These are phyloP conservation scores for Paracanthobrama guichenoti DNA, from an alignment of 2,113 vertebrate genomes.

Conservation along the genomic window DNA sequence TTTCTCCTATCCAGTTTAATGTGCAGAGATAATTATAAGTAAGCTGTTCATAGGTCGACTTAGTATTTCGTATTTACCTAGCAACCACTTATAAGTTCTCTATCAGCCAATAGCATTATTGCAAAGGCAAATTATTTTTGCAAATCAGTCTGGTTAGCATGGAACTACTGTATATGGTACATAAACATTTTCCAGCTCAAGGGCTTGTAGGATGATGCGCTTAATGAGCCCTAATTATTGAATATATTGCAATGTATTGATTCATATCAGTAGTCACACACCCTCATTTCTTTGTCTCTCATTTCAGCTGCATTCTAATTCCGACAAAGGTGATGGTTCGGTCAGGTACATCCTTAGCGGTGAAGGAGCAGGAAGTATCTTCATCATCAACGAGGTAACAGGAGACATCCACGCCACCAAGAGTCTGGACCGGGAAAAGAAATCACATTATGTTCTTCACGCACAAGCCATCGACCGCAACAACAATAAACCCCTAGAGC, in stretches of 20 bases:
- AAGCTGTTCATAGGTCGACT: background rate
- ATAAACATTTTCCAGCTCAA: background rate
- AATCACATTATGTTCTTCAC: slow-evolving; percentile 86
- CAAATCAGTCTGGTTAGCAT: background rate
- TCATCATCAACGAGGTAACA: slow-evolving; percentile 86
- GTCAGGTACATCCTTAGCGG: slow-evolving; percentile 89
- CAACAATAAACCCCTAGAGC: slow-evolving; percentile 85
- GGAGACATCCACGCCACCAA: slow-evolving; percentile 90
- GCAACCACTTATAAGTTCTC: background rate
- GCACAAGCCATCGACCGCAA: slow-evolving; percentile 85
- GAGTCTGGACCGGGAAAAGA: slow-evolving; percentile 86
- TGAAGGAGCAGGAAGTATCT: slow-evolving; percentile 88
- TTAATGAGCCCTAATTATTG: slow-evolving; percentile 5
- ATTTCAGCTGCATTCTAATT: slow-evolving; percentile 86
- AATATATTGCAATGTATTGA: slow-evolving; percentile 3
- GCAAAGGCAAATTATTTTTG: background rate
- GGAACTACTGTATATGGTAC: background rate
- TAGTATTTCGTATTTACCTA: background rate
- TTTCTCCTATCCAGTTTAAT: background rate
- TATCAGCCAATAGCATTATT: background rate
- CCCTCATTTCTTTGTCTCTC: slow-evolving; percentile 25
- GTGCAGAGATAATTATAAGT: background rate
- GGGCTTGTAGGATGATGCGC: background rate
- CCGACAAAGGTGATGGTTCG: slow-evolving; percentile 88
- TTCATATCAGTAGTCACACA: slow-evolving; percentile 17